Base-by-base conservation (phyloP, 2,888 invertebrate genomes). In the Alcis repandata region DNA sequence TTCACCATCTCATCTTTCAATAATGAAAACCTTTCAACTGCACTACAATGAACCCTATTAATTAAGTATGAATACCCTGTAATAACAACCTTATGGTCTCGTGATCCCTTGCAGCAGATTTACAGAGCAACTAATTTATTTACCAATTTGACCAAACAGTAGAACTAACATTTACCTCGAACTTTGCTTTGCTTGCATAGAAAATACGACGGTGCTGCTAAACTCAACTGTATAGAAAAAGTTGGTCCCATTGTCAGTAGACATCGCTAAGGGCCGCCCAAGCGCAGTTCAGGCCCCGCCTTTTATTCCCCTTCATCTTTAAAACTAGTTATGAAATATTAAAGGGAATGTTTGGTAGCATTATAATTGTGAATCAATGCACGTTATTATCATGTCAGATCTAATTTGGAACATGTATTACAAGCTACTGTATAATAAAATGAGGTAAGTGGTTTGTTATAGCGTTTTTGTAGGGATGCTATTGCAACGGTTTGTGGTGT, bases 41-140 rank as follows among this genome's bases (percentile, higher is more conserved):
- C 60, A 46, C 67, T 79, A 76, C 62, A 79, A 61, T 63, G 71
- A 77, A 82, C 78, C 81, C 82, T 85, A 89, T 90, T 92, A 92
- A 92, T 92, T 92, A 92, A 91, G 87, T 89, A 92, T 91, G 92
- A 92, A 92, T 90, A 86, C 89, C 82, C 87, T 80, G 81, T 91
- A 92, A 92, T 91, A 86, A 79, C 85, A 79, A 83, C 91, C 91
- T 87, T 91, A 90, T 89, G 92, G 82, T 84, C 51, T 36, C 36
- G 9, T 20, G 36, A 20, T 36, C 51, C 51, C 49, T 19, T 7
- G 27, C 33, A 32, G 33, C 17, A 9, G 46, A 46, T 46, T 46
- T 27, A 46, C 20, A 13, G 11, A 36, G 1, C n/a, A 2, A 38
- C 51, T 36, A 51, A n/a, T 8, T 20, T 38, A 51, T 8, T 19